A percentile compares a stretch with the other conserved stretches of the same genome.
Conservation (phyloP, 2,797 vertebrate species). For the Pantherophis alleghaniensis region DNA sequence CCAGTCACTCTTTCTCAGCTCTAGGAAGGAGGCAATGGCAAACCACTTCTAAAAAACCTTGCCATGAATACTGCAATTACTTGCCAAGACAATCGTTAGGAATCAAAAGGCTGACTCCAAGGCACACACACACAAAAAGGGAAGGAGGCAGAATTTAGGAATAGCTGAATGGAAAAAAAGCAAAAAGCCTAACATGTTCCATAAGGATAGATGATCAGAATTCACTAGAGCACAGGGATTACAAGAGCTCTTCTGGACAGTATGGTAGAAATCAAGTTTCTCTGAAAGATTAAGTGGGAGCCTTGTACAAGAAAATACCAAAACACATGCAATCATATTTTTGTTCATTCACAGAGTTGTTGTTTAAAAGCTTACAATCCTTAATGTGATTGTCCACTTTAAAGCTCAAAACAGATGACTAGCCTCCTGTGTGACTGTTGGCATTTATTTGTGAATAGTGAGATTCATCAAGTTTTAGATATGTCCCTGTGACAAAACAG, state of each 20-base stretch:
- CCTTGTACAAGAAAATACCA: neutral
- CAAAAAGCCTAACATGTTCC: neutral
- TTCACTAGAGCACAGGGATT: neutral
- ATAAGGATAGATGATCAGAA: neutral
- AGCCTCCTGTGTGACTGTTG: neutral
- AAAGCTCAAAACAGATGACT: neutral
- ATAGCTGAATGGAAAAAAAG: neutral
- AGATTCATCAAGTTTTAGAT: neutral
- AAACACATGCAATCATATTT: neutral
- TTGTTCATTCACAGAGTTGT: neutral
- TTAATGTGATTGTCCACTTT: neutral
- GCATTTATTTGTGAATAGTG: neutral
- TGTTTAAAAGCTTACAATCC: neutral
- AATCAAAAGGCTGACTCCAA: neutral
- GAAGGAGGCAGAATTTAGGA: neutral
- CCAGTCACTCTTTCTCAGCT: neutral
- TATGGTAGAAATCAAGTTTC: neutral
- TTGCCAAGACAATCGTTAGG: neutral
- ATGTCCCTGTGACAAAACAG: neutral
- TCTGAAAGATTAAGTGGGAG: neutral
- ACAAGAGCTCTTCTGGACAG: neutral
- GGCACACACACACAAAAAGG: no score
- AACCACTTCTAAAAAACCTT: neutral
- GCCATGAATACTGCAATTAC: neutral
- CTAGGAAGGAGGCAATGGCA: neutral